phyloP scores from a whole-genome alignment of 2,888 invertebrate species.

The Andrena flavipes region DNA sequence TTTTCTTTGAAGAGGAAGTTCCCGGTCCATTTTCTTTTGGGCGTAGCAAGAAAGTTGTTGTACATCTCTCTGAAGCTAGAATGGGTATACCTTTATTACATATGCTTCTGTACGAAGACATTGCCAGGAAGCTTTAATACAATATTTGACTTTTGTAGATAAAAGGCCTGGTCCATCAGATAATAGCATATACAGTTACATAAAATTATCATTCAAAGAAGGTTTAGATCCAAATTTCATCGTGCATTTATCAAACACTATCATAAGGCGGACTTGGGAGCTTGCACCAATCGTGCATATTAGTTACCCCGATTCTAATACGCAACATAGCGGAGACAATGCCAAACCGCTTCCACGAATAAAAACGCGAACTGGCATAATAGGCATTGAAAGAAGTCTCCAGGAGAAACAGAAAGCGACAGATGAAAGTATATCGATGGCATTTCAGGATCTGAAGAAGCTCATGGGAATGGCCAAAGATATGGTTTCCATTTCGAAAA shows the following conservation, averaged over 20 bases:
- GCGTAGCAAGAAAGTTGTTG: conserved; percentile 91
- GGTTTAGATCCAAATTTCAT: conserved; percentile 90
- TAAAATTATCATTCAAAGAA: conserved; percentile 95
- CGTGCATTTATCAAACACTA: conserved; percentile 87
- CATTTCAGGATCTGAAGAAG: conserved; percentile 97
- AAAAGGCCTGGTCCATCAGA: conserved; percentile 91
- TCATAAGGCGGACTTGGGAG: conserved; percentile 89
- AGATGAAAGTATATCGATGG: conserved; percentile 95
- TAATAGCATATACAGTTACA: conserved; percentile 89
- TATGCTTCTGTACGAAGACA: not conserved
- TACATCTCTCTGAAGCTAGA: conserved; percentile 90
- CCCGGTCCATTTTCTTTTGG: conserved; percentile 92
- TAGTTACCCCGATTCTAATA: conserved; percentile 21
- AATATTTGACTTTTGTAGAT: conserved; percentile 80
- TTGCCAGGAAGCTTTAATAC: not conserved
- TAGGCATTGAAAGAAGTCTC: conserved; percentile 97
- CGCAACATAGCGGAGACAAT: conserved; percentile 32
- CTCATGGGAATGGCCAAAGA: conserved; percentile 98
- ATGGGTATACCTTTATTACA: conserved; percentile 85
- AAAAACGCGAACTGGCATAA: conserved; percentile 94
- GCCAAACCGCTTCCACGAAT: conserved; percentile 84
- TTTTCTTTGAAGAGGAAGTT: conserved; percentile 93
- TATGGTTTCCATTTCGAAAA: conserved; percentile 97
- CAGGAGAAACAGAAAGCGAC: conserved; percentile 96
- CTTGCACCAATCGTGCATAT: conserved; percentile 76